phyloP scores from a whole-genome alignment of 2,797 vertebrate species.

The Hydrophis major region DNA sequence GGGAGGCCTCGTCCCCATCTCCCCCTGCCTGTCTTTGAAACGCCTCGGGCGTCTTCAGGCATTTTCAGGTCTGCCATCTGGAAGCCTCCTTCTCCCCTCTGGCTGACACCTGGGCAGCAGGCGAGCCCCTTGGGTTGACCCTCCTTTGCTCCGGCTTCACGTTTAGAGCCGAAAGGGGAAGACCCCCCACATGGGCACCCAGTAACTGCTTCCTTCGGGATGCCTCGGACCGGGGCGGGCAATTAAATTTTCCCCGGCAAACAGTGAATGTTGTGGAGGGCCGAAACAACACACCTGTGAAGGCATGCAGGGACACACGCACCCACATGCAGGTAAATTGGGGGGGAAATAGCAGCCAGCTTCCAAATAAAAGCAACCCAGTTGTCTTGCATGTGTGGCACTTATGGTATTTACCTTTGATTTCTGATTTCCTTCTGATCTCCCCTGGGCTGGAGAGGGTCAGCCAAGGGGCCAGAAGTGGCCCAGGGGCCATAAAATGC shows the following conservation, averaged over 20 bases:
- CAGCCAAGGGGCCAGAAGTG: too few relatives aligned
- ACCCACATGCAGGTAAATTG: too few relatives aligned
- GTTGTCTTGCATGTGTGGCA: too few relatives aligned
- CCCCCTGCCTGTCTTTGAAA: background rate
- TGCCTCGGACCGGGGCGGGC: background rate
- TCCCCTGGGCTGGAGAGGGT: too few relatives aligned
- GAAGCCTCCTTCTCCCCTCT: background rate
- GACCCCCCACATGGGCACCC: background rate
- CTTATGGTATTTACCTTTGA: too few relatives aligned
- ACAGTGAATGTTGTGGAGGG: background rate
- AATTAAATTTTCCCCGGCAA: background rate
- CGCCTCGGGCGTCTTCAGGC: background rate
- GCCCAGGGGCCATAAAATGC: too few relatives aligned
- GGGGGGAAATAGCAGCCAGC: too few relatives aligned
- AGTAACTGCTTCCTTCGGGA: background rate
- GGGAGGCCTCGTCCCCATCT: background rate
- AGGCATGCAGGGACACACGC: background rate
- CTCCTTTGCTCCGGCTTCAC: too few relatives aligned
- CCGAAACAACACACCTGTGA: background rate
- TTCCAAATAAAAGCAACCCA: too few relatives aligned
- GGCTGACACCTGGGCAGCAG: background rate
- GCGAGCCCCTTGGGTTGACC: accelerated
- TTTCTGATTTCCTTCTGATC: too few relatives aligned
- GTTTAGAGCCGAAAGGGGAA: too few relatives aligned
- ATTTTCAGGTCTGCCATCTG: background rate